Conservation (phyloP, 2,888 invertebrate genomes). For the Coecobrya sp. region DNA sequence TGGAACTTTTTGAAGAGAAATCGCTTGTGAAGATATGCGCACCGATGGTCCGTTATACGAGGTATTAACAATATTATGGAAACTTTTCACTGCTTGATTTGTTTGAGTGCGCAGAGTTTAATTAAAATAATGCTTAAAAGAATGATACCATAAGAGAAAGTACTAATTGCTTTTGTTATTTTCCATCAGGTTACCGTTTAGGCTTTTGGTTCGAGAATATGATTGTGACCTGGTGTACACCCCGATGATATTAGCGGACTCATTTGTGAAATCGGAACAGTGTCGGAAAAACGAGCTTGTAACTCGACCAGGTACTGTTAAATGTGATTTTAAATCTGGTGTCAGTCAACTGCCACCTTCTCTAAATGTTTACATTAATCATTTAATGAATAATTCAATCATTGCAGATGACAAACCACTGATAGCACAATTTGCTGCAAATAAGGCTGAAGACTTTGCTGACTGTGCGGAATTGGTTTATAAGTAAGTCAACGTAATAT, state of each 20-base stretch:
- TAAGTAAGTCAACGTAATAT: slow-evolving; percentile 89
- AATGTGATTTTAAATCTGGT: background rate
- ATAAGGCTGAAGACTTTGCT: slow-evolving; percentile 93
- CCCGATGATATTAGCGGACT: slow-evolving; percentile 98
- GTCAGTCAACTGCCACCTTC: too few relatives aligned
- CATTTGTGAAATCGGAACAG: slow-evolving; percentile 95
- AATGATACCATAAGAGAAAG: too few relatives aligned
- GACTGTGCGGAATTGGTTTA: slow-evolving; percentile 94
- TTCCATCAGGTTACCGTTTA: slow-evolving; percentile 91
- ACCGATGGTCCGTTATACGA: slow-evolving; percentile 98
- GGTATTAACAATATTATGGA: slow-evolving; percentile 88
- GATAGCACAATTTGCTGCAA: slow-evolving; percentile 98
- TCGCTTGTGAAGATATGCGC: slow-evolving; percentile 94
- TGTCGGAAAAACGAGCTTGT: slow-evolving; percentile 95
- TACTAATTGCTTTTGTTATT: background rate
- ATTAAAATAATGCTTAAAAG: too few relatives aligned
- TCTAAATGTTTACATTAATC: too few relatives aligned
- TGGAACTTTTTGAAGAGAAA: slow-evolving; percentile 91
- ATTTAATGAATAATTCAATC: background rate
- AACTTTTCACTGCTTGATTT: too few relatives aligned
- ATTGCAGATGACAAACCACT: slow-evolving; percentile 93
- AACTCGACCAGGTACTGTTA: slow-evolving; percentile 89
- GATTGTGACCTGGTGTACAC: slow-evolving; percentile 96
- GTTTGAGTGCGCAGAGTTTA: too few relatives aligned
- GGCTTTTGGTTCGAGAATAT: slow-evolving; percentile 93